Base-by-base conservation (phyloP, 2,113 vertebrate species). In the Mormoops blainvillei region DNA sequence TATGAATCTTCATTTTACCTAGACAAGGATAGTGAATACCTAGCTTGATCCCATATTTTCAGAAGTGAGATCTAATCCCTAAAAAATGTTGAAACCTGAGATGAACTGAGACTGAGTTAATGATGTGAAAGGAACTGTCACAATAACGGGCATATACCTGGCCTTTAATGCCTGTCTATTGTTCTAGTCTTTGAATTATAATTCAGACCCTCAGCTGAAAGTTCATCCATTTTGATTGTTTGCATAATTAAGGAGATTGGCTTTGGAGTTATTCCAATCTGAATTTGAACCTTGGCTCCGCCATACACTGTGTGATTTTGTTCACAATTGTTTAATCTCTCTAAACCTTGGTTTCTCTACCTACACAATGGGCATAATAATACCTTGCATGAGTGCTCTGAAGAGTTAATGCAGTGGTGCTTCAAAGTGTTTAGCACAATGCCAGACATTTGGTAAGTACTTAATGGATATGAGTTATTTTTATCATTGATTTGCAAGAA, bases 11-110 rank as follows among this genome's bases (percentile, higher is more conserved):
- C 56, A 50, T 68, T 74, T 93, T 91, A 87, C 74, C 33, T 87
- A 70, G 41, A 82, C 4, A 92, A 92, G 38, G 86, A 54, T 87
- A 88, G n/a, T 68, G 73, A 71, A 83, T 81, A 45, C 41, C 15
- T 91, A 70, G 50, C 19, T 83, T 82, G 50, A 87, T 70, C 4
- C n/a, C n/a, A 89, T 63, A 82, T 78, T 93, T 97, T 96, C 68
- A 84, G 31, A 91, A 93, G 6, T 91, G 61, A 68, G 24, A 68
- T 3, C 2, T 67, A 89, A 56, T 82, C 43, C 36, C 38, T 24
- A 63, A 85, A 87, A 68, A 52, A 70, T 87, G 22, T 43, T 91
- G 70, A 8, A 93, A 82, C 83, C 1, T 52, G 41, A 91, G 20
- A 52, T 48, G 13, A 96, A 93, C 86, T 33, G n/a, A n/a, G n/a